A percentile compares a stretch with the other conserved stretches of the same genome.
phyloP scores from a whole-genome alignment of 2,113 vertebrate genomes.

The Podarcis raffonei region DNA sequence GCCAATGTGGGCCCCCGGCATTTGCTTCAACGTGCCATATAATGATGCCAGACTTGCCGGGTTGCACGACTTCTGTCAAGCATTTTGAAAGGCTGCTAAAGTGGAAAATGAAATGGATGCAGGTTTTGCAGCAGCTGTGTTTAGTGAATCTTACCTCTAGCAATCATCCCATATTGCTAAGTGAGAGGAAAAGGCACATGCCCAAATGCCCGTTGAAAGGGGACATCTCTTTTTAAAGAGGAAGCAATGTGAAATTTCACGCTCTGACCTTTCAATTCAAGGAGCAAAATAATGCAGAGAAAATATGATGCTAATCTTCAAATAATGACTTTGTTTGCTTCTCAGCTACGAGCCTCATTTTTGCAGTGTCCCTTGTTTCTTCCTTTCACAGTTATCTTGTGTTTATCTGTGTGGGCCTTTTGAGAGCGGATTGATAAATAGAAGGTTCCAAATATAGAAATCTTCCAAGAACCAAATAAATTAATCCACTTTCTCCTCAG shows the following conservation, averaged over 20 bases:
- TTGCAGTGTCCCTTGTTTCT: neutral
- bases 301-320: slow-evolving; percentile 23
- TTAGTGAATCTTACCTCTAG: neutral
- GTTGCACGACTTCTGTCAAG: neutral
- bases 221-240: slow-evolving; percentile 5
- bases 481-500: neutral
- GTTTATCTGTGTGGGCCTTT: slow-evolving; percentile 9
- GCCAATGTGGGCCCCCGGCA: neutral
- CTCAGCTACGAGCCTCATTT: neutral
- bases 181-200: slow-evolving; percentile 20
- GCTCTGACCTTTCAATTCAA: neutral
- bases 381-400: neutral
- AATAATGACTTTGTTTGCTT: slow-evolving; percentile 23
- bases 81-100: slow-evolving; percentile 20
- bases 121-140: neutral
- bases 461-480: slow-evolving; percentile 2
- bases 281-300: slow-evolving; percentile 1
- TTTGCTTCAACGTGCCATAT: neutral
- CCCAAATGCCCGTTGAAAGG: neutral
- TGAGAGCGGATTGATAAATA: neutral
- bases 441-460: slow-evolving; percentile 3
- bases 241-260: neutral
- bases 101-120: slow-evolving; percentile 13
- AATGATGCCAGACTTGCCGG: neutral
- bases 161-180: neutral